phyloP scores from a whole-genome alignment of 1,140 invertebrate species.

The Macrosteles quadrilineatus region DNA sequence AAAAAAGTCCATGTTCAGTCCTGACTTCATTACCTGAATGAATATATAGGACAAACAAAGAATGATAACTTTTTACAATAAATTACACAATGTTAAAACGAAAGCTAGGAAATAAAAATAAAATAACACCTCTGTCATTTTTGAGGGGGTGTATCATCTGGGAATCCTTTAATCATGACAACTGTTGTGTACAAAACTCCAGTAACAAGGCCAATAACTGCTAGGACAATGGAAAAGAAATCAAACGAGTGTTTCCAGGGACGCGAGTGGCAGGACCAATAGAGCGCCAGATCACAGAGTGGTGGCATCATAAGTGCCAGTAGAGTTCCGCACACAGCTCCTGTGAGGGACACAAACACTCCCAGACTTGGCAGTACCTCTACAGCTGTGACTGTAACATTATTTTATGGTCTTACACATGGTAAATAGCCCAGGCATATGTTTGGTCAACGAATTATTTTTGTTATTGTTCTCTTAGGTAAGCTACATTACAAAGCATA shows the following conservation, averaged over 20 bases:
- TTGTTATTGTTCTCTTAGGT: no score
- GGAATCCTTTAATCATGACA: slow-evolving; percentile 7
- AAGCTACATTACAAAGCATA: no score
- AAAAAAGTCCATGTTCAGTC: no score
- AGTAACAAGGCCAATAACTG: slow-evolving; percentile 76
- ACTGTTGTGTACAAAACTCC: slow-evolving; percentile 71
- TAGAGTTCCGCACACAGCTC: slow-evolving; percentile 83
- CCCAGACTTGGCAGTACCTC: slow-evolving; percentile 79
- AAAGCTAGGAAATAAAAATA: no score
- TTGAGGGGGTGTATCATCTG: neutral
- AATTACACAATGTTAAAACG: no score
- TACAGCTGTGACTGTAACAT: slow-evolving; percentile 69
- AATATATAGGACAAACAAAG: no score
- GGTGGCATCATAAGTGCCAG: slow-evolving; percentile 88
- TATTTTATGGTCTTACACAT: no score
- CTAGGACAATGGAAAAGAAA: slow-evolving; percentile 57
- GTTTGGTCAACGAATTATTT: no score
- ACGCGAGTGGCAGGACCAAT: neutral
- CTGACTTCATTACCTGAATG: no score
- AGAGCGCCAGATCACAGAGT: slow-evolving; percentile 73
- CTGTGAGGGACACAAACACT: slow-evolving; percentile 87
- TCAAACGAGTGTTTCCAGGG: slow-evolving; percentile 28
- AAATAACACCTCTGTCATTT: neutral
- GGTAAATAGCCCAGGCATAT: no score
- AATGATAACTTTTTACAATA: no score